A percentile compares a stretch with the other conserved stretches of the same genome.
phyloP scores from a whole-genome alignment of 1,140 invertebrate genomes.

The Lepidurus apus region DNA sequence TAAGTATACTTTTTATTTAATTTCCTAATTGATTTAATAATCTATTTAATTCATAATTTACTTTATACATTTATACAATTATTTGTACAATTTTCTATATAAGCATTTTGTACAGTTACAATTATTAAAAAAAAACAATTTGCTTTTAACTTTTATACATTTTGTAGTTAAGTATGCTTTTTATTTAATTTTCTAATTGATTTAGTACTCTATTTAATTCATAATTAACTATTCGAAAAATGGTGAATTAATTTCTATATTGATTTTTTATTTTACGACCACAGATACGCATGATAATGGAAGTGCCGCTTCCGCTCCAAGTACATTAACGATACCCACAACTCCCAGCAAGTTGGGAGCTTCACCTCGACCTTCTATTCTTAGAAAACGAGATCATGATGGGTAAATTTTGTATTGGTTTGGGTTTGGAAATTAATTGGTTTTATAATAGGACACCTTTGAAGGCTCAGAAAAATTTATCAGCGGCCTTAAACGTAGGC shows the following conservation, averaged over 20 bases:
- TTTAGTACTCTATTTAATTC: neutral
- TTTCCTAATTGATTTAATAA: too few species aligned
- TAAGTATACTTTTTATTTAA: too few species aligned
- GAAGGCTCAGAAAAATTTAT: conserved; percentile 49
- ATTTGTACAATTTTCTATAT: too few species aligned
- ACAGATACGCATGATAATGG: conserved; percentile 11
- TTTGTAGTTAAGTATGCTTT: too few species aligned
- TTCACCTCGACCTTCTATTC: conserved; percentile 61
- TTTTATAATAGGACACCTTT: conserved; percentile 46
- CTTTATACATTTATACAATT: too few species aligned
- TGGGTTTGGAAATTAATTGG: conserved; percentile 4
- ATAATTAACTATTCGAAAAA: neutral
- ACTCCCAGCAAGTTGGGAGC: conserved; percentile 52
- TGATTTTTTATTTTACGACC: neutral
- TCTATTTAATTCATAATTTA: too few species aligned
- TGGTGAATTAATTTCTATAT: neutral
- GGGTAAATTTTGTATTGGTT: conserved; percentile 40
- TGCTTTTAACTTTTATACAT: too few species aligned
- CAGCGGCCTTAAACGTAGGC: conserved; percentile 41
- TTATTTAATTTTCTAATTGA: too few species aligned
- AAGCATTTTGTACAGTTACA: too few species aligned
- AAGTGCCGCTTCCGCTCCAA: neutral
- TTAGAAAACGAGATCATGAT: conserved; percentile 59
- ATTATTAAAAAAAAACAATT: too few species aligned
- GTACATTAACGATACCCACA: conserved; percentile 6